Conservation (phyloP, 2,113 vertebrate genomes). For the Halichoeres trimaculatus region DNA sequence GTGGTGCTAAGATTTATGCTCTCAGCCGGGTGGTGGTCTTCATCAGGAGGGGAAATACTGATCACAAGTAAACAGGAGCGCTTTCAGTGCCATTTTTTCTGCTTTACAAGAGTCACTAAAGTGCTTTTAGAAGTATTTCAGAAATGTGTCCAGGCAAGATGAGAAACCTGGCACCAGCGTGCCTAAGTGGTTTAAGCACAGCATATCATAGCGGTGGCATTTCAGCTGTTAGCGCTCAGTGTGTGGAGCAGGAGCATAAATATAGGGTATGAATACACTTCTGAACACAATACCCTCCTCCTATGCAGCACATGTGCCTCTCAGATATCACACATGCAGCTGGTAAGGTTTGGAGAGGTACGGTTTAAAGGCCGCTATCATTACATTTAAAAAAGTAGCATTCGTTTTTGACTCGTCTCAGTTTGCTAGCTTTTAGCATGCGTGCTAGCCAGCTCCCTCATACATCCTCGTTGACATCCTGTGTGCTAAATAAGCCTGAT, state of each 20-base stretch:
- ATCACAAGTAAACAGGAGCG: constrained; percentile 72
- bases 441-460: background rate
- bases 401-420: background rate
- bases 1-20: constrained; percentile 62
- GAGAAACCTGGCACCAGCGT: constrained; percentile 71
- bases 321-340: constrained; percentile 61
- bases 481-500: background rate
- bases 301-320: constrained; percentile 45
- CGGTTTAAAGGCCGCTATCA: background rate
- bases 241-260: constrained; percentile 60
- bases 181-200: constrained; percentile 76
- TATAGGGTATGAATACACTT: constrained; percentile 67
- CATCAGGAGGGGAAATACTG: constrained; percentile 60
- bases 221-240: constrained; percentile 75
- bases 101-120: constrained; percentile 71
- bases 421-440: constrained; percentile 7
- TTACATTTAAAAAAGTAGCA: background rate
- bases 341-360: constrained; percentile 50
- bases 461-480: background rate
- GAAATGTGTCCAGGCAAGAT: constrained; percentile 72
- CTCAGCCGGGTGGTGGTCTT: constrained; percentile 32
- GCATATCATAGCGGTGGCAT: constrained; percentile 72
- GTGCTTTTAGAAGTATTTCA: constrained; percentile 70
- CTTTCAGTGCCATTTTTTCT: constrained; percentile 66
- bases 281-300: constrained; percentile 63